Base-by-base conservation (phyloP, 2,888 invertebrate species). In the Glaucopsyche alexis region DNA sequence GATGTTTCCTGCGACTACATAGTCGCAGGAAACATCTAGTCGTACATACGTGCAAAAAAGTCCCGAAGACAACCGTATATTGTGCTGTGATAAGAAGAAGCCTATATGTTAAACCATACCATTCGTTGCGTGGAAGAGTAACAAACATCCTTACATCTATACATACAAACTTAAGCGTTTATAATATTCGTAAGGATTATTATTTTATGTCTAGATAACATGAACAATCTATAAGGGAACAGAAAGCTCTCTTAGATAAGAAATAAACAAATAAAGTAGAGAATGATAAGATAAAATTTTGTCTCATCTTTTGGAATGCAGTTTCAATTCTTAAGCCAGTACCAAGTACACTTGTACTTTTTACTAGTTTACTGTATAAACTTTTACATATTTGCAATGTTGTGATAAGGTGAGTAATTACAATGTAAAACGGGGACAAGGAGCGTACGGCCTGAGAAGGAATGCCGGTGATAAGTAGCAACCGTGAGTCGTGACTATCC, bases 381-480 rank as follows among this genome's bases (percentile, higher is more conserved):
- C n/a, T n/a, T n/a, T n/a, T n/a, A n/a, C n/a, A n/a, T 55, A 60
- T 60, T 60, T 1, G 60, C 60, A 60, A 60, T 60, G 60, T 60
- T 60, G 29, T 60, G 60, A 47, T 47, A 47, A 47, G 19, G 67
- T 42, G 42, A 69, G 47, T 69, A 19, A 49, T 8, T 16, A 49
- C 29, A 49, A 29, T 49, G 69, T 29, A 14, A 47, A 69, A 67
- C 5, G 45, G 67, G 47, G 47, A 69, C 69, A 69, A 69, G 69
- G 42, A 45, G 16, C 45, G 67, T 16, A 14, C 19, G 19, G 29
- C 14, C 19, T 19, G 29, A 47, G 47, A 69, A 69, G 29, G 49
- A 69, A 69, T 69, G 69, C 29, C 69, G 47, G 5, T 29, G 49
- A 69, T 69, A 16, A 66, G 66, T 66, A 13, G 69, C 19, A 69